Base-by-base conservation (phyloP, 53 echinoderm and acorn worm genomes). In the Pentamera pediparva region DNA sequence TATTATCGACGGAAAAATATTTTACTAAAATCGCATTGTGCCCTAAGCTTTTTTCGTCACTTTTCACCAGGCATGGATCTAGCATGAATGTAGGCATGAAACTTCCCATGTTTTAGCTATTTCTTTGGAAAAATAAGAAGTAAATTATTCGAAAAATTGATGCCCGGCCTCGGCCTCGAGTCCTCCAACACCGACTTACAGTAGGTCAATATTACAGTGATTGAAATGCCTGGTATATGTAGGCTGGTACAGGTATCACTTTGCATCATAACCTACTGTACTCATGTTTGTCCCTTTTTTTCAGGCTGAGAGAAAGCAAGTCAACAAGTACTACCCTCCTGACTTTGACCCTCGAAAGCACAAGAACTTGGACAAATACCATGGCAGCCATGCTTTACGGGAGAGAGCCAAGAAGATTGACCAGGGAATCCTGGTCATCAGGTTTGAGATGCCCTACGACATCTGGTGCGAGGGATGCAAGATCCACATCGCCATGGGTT, bases 401-500 rank as follows among this genome's bases (percentile, higher is more conserved):
- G 91, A 92, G 59, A 77, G 98, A 61, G 91, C 91, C 75, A 85
- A 85, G 75, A 86, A 92, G 48, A 78, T 98, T 70, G 74, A 83
- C 61, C 88, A 91, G 34, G 98, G 98, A 11, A 98, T 98, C 77
- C 79, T 98, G 70, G 90, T 98, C 56, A 98, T 98, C 43, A 83
- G 98, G 20, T 98, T 92, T 89, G 98, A 98, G 81, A 91, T 98
- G 91, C 98, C 98, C 9, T 98, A 98, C 65, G 88, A 98, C 77
- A 92, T 92, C 50, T 98, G 98, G 98, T 98, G 98, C 89, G 89
- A 86, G 8, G 98, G 98, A 28, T 98, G 98, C 59, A 83, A 85
- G 56, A 98, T 86, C 6, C 98, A 98, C 63, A 77, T 98, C 10
- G 98, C 91, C 36, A 98, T 98, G 98, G 98, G 98, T 98, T 54